Percentiles rank a stretch among this genome's conserved stretches.
These are phyloP conservation scores for Drosophila differens DNA, from an alignment of 2,888 invertebrate species.

Conservation along the genomic window DNA sequence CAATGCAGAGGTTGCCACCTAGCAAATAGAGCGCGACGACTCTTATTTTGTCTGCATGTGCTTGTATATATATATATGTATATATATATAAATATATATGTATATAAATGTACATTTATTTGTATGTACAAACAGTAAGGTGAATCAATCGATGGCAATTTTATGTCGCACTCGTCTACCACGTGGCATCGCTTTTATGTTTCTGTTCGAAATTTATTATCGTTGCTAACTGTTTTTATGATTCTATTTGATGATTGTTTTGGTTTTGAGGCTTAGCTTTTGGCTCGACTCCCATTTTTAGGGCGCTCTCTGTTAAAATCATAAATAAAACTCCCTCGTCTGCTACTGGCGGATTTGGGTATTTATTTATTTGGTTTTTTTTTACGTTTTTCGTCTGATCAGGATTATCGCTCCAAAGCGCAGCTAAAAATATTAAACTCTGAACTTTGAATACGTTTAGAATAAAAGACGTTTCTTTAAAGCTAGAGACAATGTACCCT, in stretches of 20 bases:
- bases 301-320: constrained; percentile 47
- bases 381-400: constrained; percentile 23
- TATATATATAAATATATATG: constrained; percentile 20
- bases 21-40: constrained; percentile 42
- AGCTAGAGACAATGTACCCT: constrained; percentile 16
- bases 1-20: constrained; percentile 16
- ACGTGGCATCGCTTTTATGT: constrained; percentile 66
- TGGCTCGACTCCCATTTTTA: constrained; percentile 24
- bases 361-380: constrained; percentile 5
- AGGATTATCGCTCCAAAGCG: constrained; percentile 45
- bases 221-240: constrained; percentile 79
- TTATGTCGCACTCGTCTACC: constrained; percentile 67
- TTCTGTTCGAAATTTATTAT: constrained; percentile 75
- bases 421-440: constrained; percentile 12
- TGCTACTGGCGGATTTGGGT: constrained; percentile 51
- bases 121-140: constrained; percentile 23
- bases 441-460: not conserved
- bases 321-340: constrained; percentile 64
- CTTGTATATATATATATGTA: constrained; percentile 22
- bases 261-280: constrained; percentile 59
- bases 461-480: constrained; percentile 8
- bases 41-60: constrained; percentile 21
- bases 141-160: constrained; percentile 54
- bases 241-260: constrained; percentile 79
- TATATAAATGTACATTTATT: not conserved